Percentiles rank a stretch among this genome's conserved stretches.
Conservation (phyloP, 1,140 invertebrate species). For the Procambarus virginalis region DNA sequence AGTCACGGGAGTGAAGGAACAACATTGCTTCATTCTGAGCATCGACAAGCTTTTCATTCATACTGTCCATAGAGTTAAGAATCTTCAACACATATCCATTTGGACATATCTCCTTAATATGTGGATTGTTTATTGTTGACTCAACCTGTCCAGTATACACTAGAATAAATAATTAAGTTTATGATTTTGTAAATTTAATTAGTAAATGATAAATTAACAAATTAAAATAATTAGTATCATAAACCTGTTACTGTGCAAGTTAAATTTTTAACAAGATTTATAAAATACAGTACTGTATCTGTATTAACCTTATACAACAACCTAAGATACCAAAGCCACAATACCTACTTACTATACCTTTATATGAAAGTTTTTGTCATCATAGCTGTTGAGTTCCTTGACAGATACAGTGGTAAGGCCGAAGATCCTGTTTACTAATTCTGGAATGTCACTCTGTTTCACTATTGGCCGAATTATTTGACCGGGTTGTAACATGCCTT, state of each 20-base stretch:
- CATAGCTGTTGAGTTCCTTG: conserved; percentile 84
- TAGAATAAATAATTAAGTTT: not conserved
- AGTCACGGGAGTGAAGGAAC: conserved; percentile 79
- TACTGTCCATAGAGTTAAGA: conserved; percentile 85
- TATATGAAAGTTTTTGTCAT: conserved; percentile 85
- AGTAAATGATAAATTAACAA: not conserved
- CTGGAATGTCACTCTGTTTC: not conserved
- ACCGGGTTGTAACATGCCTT: not conserved
- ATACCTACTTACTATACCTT: conserved; percentile 63
- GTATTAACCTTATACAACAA: no score
- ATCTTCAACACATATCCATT: conserved; percentile 88
- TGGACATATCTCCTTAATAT: conserved; percentile 69
- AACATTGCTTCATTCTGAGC: conserved; percentile 83
- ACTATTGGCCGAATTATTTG: conserved; percentile 31
- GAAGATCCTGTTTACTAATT: conserved; percentile 76
- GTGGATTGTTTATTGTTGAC: conserved; percentile 68
- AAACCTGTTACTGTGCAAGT: no score
- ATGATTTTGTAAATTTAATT: not conserved
- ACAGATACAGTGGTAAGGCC: conserved; percentile 81
- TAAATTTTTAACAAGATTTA: no score
- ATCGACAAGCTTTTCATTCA: conserved; percentile 80
- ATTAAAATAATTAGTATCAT: no score
- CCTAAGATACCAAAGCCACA: no score
- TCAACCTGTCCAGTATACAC: not conserved
- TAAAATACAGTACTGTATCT: not conserved